Percentiles rank a stretch among this genome's conserved stretches.
These are phyloP conservation scores for Misgurnus anguillicaudatus DNA, from an alignment of 2,113 vertebrate genomes.

Conservation along the genomic window DNA sequence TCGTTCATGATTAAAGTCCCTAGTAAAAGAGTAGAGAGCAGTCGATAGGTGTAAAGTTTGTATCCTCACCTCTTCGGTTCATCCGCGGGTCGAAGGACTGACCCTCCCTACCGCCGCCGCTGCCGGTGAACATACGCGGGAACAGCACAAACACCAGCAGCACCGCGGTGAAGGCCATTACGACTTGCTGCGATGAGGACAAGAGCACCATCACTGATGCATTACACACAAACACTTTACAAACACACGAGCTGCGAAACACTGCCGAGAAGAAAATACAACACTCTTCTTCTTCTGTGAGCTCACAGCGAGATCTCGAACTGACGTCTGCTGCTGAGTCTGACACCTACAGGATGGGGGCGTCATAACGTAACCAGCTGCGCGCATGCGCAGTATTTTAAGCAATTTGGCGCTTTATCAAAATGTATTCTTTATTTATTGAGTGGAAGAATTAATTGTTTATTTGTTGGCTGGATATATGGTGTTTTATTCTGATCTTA, in stretches of 20 bases:
- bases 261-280: not conserved
- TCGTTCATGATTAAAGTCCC: no score
- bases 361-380: no score
- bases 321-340: not conserved
- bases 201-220: constrained; percentile 34
- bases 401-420: no score
- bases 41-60: not conserved
- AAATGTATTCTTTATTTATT: no score
- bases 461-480: no score
- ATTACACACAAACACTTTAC: not conserved
- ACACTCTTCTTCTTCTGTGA: not conserved
- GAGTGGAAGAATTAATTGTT: no score
- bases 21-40: not conserved
- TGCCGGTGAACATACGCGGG: constrained; percentile 37
- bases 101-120: not conserved
- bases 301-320: not conserved
- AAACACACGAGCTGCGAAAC: no score
- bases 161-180: constrained; percentile 40
- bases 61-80: not conserved
- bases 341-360: not conserved
- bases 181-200: constrained; percentile 42
- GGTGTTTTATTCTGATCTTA: no score
- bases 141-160: constrained; percentile 35
- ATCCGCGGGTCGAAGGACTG: constrained; percentile 16
- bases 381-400: no score